Evolutionary conservation across 2,888 invertebrate genomes (phyloP).

Genomic region (Meghimatium bilineatum): DNA sequence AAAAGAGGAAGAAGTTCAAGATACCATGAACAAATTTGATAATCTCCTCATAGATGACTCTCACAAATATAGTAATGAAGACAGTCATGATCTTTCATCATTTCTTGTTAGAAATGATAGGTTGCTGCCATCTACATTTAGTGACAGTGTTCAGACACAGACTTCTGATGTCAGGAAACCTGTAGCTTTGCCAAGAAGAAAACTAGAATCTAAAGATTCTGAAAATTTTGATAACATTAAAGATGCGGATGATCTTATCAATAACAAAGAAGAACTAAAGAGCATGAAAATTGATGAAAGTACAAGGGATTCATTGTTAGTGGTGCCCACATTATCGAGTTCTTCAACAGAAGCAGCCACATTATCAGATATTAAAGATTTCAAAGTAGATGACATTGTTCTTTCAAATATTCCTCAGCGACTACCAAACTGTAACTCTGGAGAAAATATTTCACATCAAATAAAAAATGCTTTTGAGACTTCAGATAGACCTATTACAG

Average conservation of each 20-base stretch:
- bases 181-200: conserved; percentile 17
- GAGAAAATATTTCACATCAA: neutral
- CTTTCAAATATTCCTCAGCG: neutral
- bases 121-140: neutral
- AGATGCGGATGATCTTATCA: neutral
- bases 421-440: neutral
- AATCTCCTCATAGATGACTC: conserved; percentile 37
- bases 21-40: conserved; percentile 50
- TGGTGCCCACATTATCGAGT: neutral
- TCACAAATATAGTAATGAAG: neutral
- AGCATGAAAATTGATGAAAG: neutral
- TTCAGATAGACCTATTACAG: neutral
- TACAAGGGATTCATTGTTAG: neutral
- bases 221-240: neutral
- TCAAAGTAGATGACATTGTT: neutral
- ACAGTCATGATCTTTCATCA: conserved; percentile 23
- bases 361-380: neutral
- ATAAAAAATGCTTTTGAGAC: neutral
- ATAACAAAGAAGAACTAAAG: neutral
- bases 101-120: conserved; percentile 9
- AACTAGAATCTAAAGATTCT: neutral
- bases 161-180: conserved; percentile 6
- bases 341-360: neutral
- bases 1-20: conserved; percentile 33
- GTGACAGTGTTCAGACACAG: neutral